These are phyloP conservation scores for Caerostris darwini DNA, from an alignment of 1,140 invertebrate genomes.

Conservation along the genomic window DNA sequence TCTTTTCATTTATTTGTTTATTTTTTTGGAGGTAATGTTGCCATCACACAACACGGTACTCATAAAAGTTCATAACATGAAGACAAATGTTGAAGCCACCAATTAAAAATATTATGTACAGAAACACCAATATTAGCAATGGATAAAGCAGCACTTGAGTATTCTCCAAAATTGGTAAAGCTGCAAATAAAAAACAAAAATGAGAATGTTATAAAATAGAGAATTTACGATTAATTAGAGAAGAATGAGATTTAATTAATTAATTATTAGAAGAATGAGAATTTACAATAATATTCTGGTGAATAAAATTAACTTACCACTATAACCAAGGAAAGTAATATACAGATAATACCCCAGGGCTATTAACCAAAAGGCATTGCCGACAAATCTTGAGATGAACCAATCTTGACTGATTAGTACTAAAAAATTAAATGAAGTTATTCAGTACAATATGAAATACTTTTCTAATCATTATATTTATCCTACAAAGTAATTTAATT, in stretches of 20 bases:
- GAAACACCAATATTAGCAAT: constrained; percentile 89
- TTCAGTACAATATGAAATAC: too few relatives aligned
- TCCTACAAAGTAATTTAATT: too few relatives aligned
- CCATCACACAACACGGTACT: constrained; percentile 86
- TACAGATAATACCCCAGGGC: constrained; percentile 96
- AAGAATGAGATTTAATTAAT: neutral
- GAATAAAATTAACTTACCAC: constrained; percentile 87
- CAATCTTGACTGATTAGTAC: constrained; percentile 89
- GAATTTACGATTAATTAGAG: constrained; percentile 2
- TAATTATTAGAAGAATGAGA: too few relatives aligned
- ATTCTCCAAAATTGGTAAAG: constrained; percentile 93
- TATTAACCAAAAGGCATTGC: constrained; percentile 97
- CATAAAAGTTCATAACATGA: constrained; percentile 90
- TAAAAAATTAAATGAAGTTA: constrained; percentile 81
- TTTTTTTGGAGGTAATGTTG: neutral
- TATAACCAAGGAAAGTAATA: constrained; percentile 98
- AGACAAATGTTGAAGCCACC: constrained; percentile 86
- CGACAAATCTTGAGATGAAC: constrained; percentile 91
- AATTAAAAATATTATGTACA: constrained; percentile 90
- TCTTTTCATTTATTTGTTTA: neutral
- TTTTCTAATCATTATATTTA: too few relatives aligned
- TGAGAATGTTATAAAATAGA: neutral
- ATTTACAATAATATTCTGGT: neutral
- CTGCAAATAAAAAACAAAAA: constrained; percentile 84
- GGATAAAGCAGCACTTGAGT: constrained; percentile 94